Base-by-base conservation (phyloP, 2,888 invertebrate species). In the Meloe dianella region DNA sequence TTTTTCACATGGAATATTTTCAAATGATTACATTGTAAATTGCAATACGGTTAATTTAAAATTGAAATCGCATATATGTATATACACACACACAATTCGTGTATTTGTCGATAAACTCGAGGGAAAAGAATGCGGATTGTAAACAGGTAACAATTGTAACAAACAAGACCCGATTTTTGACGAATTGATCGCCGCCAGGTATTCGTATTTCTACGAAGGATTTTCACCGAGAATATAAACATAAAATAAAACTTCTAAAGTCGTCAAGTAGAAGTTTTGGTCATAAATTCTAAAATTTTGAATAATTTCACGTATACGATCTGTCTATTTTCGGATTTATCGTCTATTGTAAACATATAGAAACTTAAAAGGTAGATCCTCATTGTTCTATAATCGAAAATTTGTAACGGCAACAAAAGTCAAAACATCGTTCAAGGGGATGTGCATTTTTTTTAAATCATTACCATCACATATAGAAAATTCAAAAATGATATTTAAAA, bases 401-500 rank as follows among this genome's bases (percentile, higher is more conserved):
- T 41, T 41, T 41, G 17, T 41, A 41, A 41, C 41, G 41, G 41
- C 41, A 41, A 41, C 17, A 7, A 41, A 41, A 41, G n/a, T 41
- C 8, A 17, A n/a, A 41, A 41, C 8, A 41, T 17, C n/a, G 41
- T 41, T 47, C 10, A 47, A 47, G 47, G 47, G 47, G 20, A 47
- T 47, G 47, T 20, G 20, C 47, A 20, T 47, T 47, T 20, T 22
- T 47, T 20, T 47, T n/a, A 32, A 35, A 35, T 41, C 41, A 41
- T 41, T 41, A 41, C 29, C 57, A 27, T 57, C 29, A 57, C 24
- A 58, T 20, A 27, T 30, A 68, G 70, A 68, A 70, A 65, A 73
- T 75, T 71, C 73, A 71, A 73, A 77, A 77, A 76, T 76, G 76
- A 9, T 20, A 75, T 78, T 74, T 75, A 73, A 76, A 74, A 74